Conservation (phyloP, 2,113 vertebrate species). For the Irena cyanogastra region DNA sequence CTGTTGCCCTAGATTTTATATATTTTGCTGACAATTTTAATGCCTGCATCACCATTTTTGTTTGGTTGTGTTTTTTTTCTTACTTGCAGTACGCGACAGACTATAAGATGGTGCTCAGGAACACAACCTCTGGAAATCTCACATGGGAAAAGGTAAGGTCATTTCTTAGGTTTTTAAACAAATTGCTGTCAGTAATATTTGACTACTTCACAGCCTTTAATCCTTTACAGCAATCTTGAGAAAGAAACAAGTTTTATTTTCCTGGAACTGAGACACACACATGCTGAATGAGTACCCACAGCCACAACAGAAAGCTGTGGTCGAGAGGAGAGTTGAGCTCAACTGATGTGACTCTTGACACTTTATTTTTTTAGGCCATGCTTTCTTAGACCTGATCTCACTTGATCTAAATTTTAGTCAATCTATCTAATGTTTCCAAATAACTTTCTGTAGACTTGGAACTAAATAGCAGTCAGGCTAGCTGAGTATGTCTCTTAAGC, state of each 20-base stretch:
- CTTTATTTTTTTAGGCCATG: background rate
- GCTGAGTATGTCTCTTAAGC: background rate
- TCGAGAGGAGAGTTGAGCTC: background rate
- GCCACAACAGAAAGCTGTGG: background rate
- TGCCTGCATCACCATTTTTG: background rate
- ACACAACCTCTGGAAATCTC: slow-evolving; percentile 78
- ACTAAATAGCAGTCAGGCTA: background rate
- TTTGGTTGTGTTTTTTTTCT: background rate
- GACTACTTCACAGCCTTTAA: background rate
- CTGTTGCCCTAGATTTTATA: background rate
- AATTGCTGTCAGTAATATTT: background rate
- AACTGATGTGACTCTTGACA: background rate
- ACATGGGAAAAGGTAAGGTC: slow-evolving; percentile 83
- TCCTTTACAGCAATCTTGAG: background rate
- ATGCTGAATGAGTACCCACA: background rate
- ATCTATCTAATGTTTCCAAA: background rate
- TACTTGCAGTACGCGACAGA: slow-evolving; percentile 83
- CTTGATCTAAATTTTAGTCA: background rate
- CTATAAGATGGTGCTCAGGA: slow-evolving; percentile 77
- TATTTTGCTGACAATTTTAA: background rate
- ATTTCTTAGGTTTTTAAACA: background rate
- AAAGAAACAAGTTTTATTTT: background rate
- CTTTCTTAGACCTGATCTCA: background rate
- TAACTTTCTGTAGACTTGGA: background rate
- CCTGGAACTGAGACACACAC: background rate